Percentiles rank a stretch among this genome's conserved stretches.
phyloP scores from a whole-genome alignment of 35 echinoderm and acorn worm species.

The Strongylocentrotus purpuratus region DNA sequence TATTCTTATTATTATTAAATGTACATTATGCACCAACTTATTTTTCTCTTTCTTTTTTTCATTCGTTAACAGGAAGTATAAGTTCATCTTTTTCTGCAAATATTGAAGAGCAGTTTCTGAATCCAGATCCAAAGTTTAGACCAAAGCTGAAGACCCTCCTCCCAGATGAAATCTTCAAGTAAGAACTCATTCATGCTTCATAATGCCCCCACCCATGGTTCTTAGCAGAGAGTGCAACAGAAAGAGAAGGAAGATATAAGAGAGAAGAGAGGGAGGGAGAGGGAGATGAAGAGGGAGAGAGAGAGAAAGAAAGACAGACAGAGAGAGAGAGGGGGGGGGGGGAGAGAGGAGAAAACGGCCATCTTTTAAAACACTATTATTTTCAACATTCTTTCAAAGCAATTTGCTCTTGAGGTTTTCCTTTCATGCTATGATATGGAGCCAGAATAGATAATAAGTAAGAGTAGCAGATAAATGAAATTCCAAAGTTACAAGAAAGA shows the following conservation, averaged over 20 bases:
- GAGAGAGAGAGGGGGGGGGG: background rate
- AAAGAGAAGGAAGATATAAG: background rate
- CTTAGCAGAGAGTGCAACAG: background rate
- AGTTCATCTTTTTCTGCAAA: slow-evolving; percentile 66
- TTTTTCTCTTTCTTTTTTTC: background rate
- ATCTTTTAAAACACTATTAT: too few relatives aligned
- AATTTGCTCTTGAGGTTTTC: too few relatives aligned
- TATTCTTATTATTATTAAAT: too few relatives aligned
- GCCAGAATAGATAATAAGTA: too few relatives aligned
- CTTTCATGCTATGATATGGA: too few relatives aligned
- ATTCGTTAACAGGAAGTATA: slow-evolving; percentile 72
- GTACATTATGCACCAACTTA: background rate
- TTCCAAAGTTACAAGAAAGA: too few relatives aligned
- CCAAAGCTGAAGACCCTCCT: slow-evolving; percentile 79
- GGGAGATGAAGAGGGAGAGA: background rate
- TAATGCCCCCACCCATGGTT: background rate
- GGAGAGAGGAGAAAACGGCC: background rate
- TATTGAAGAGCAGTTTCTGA: slow-evolving; percentile 80
- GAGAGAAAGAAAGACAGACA: background rate
- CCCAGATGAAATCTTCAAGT: slow-evolving; percentile 85
- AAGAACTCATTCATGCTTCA: slow-evolving; percentile 20
- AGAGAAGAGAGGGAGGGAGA: background rate
- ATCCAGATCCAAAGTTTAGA: slow-evolving; percentile 72
- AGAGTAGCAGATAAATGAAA: too few relatives aligned
- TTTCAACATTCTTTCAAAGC: too few relatives aligned